These are phyloP conservation scores for Syrrhaptes paradoxus DNA, from an alignment of 2,113 vertebrate genomes.

Conservation along the genomic window DNA sequence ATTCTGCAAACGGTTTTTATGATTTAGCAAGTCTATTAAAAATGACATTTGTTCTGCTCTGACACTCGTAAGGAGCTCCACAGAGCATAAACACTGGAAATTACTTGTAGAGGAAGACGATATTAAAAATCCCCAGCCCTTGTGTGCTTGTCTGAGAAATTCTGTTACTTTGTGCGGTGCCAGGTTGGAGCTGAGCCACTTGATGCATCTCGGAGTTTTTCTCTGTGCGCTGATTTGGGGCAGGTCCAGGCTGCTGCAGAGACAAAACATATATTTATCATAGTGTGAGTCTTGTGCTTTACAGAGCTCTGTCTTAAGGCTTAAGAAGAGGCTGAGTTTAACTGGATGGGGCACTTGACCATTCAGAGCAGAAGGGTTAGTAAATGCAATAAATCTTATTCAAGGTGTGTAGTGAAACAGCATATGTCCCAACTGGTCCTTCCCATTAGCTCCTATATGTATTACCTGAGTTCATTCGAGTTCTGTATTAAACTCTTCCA, in stretches of 20 bases:
- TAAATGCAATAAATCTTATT: neutral
- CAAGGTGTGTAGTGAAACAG: neutral
- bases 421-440: neutral
- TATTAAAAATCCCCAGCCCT: constrained; percentile 75
- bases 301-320: neutral
- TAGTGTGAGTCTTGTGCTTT: neutral
- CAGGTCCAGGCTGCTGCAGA: constrained; percentile 20
- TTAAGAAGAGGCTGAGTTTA: neutral
- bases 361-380: neutral
- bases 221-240: neutral
- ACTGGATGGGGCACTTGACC: neutral
- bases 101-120: constrained; percentile 76
- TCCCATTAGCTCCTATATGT: neutral
- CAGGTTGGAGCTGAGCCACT: constrained; percentile 46
- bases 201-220: neutral
- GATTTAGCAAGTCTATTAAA: constrained; percentile 85
- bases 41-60: constrained; percentile 82
- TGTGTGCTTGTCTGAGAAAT: constrained; percentile 61
- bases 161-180: constrained; percentile 41
- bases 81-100: constrained; percentile 81
- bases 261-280: neutral
- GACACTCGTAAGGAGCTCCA: constrained; percentile 75
- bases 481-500: neutral
- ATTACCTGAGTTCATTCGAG: neutral
- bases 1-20: constrained; percentile 78